Evolutionary conservation across 1,140 invertebrate species (phyloP), one percentile per base, ranked within the genome.

Genomic region (Drosophila lini): DNA sequence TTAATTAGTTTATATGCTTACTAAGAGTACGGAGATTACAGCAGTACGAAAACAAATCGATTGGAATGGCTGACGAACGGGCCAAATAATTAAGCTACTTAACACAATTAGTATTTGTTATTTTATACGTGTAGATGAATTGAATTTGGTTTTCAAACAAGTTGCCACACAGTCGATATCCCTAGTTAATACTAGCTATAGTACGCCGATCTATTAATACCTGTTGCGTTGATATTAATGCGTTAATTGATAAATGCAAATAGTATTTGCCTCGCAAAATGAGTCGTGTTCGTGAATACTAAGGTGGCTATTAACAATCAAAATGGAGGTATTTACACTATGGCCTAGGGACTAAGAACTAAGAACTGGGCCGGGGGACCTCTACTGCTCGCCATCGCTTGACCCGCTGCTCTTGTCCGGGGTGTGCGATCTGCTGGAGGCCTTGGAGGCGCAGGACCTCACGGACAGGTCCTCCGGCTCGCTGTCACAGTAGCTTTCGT

Each of bases 391-490:
- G 6, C 63, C 74, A 69, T 89, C 81, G 63, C 89, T 85, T 3
- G 89, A 85, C 1, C 65, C 74, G 50, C 65, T 75, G 41, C 56
- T 91, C 48, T 90, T 90, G 19, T 81, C 79, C 8, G 89, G 89
- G 19, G 84, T 91, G 48, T 91, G 90, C 0, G 85, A 90, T 61
- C 82, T 76, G 60, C 85, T 91, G 57, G 89, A 91, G 36, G 78
- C 56, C 74, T 91, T 91, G 5, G 90, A 91, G 40, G 75, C 74
- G 74, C 73, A 80, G 5, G 84, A 91, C 4, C 89, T 85, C 9
- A 91, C 82, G n/a, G 91, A 92, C n/a, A 92, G 58, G 63, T 92
- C 91, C 74, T 92, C 91, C 3, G 91, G 91, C 70, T 91, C 88
- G 55, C 82, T 91, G 53, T 86, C 90, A 47, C 78, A 90, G 41